Conservation (phyloP, 2,797 vertebrate genomes). For the Eremophila alpestris region DNA sequence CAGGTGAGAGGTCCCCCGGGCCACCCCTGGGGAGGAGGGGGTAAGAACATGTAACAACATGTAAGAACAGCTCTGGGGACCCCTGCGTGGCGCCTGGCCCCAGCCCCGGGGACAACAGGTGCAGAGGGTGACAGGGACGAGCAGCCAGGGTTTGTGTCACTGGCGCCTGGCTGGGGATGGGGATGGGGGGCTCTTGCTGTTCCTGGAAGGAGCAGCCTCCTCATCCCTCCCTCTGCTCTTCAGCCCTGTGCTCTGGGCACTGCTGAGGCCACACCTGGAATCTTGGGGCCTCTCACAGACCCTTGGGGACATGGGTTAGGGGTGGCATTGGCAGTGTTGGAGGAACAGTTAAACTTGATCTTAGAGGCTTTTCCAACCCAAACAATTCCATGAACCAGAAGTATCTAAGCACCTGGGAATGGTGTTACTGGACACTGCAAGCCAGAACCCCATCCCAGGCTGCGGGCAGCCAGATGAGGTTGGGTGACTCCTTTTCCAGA, state of each 20-base stretch:
- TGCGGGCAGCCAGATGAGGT: background rate
- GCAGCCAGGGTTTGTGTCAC: background rate
- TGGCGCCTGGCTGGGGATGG: background rate
- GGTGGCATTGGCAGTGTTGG: background rate
- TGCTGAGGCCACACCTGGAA: background rate
- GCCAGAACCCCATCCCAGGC: background rate
- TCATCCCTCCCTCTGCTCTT: background rate
- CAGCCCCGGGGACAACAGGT: background rate
- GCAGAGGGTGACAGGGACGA: background rate
- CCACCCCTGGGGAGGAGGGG: background rate
- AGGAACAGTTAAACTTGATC: background rate
- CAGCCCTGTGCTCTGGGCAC: background rate
- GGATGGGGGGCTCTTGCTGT: background rate
- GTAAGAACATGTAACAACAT: too few species aligned
- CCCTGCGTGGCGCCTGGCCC: background rate
- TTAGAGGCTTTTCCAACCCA: background rate
- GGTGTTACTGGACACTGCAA: background rate
- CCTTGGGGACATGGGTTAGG: background rate
- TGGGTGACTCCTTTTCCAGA: background rate
- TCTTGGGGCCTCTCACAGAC: rapidly evolving
- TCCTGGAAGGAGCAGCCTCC: background rate
- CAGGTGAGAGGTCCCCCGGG: slow-evolving; percentile 73
- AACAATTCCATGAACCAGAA: background rate
- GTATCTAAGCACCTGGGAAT: background rate
- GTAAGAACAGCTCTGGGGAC: background rate